Evolutionary conservation across 2,797 vertebrate species (phyloP).

Genomic region (Pachyuromys duprasi): DNA sequence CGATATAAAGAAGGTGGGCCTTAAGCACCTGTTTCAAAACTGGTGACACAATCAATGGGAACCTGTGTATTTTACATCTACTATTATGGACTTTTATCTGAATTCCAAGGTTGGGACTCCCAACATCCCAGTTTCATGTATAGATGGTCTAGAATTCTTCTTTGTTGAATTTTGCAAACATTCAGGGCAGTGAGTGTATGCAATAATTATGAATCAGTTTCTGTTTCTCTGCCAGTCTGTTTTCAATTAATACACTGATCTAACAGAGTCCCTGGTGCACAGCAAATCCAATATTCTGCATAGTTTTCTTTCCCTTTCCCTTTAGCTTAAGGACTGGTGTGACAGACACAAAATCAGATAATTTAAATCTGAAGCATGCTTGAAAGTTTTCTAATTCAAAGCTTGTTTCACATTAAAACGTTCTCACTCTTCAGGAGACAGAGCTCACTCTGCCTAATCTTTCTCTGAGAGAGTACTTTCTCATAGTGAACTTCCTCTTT

Average conservation of each 20-base stretch:
- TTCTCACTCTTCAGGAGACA: neutral
- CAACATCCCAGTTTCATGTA: neutral
- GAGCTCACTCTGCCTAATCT: slow-evolving; percentile 4
- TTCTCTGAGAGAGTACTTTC: slow-evolving; percentile 34
- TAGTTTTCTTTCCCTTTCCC: neutral
- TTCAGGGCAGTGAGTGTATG: neutral
- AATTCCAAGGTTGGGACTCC: neutral
- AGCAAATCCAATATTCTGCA: neutral
- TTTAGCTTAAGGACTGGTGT: neutral
- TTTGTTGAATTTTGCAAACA: slow-evolving; percentile 3
- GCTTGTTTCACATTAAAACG: neutral
- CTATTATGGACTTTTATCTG: neutral
- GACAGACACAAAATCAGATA: slow-evolving; percentile 1
- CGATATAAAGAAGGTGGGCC: neutral
- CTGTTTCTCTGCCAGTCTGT: neutral
- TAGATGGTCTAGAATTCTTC: slow-evolving; percentile 21
- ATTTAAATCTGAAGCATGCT: neutral
- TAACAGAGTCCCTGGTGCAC: neutral
- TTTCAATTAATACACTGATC: neutral
- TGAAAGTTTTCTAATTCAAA: slow-evolving; percentile 24
- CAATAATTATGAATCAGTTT: neutral
- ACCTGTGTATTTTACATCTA: neutral
- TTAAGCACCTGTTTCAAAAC: slow-evolving; percentile 15
- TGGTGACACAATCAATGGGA: slow-evolving; percentile 1
- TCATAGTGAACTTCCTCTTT: neutral